These are phyloP conservation scores for Sitobion miscanthi DNA, from an alignment of 1,140 invertebrate species.

Conservation along the genomic window DNA sequence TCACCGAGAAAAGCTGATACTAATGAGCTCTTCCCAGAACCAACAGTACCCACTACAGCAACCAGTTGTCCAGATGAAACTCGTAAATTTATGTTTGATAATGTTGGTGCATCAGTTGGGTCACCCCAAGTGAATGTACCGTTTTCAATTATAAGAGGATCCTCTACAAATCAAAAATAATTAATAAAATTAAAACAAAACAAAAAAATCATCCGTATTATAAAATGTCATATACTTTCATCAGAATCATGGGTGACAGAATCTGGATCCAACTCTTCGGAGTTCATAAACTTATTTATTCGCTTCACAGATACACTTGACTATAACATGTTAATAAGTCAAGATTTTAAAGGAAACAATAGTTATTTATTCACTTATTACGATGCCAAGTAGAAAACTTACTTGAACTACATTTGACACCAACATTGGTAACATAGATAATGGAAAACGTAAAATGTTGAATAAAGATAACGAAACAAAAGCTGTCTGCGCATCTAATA, in stretches of 20 bases:
- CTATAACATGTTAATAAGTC: conserved; percentile 58
- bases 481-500: conserved; percentile 86
- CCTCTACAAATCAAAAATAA: conserved; percentile 69
- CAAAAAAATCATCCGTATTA: too few relatives aligned
- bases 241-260: conserved; percentile 76
- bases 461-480: conserved; percentile 98
- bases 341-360: background rate
- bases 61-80: conserved; percentile 74
- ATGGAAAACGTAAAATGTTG: conserved; percentile 95
- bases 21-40: conserved; percentile 88
- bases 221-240: conserved; percentile 70
- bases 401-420: conserved; percentile 81
- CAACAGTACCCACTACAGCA: conserved; percentile 88
- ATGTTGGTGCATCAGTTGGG: conserved; percentile 65
- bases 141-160: conserved; percentile 78
- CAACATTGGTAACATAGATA: conserved; percentile 64
- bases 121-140: conserved; percentile 80
- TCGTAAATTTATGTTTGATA: conserved; percentile 77
- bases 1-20: conserved; percentile 86
- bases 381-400: conserved; percentile 63
- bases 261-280: conserved; percentile 80
- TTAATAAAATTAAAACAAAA: conserved; percentile 63
- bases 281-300: conserved; percentile 88
- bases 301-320: conserved; percentile 65
- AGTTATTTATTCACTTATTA: background rate